A percentile compares a stretch with the other conserved stretches of the same genome.
Conservation (phyloP, 2,113 vertebrate species). For the Suricata suricatta region DNA sequence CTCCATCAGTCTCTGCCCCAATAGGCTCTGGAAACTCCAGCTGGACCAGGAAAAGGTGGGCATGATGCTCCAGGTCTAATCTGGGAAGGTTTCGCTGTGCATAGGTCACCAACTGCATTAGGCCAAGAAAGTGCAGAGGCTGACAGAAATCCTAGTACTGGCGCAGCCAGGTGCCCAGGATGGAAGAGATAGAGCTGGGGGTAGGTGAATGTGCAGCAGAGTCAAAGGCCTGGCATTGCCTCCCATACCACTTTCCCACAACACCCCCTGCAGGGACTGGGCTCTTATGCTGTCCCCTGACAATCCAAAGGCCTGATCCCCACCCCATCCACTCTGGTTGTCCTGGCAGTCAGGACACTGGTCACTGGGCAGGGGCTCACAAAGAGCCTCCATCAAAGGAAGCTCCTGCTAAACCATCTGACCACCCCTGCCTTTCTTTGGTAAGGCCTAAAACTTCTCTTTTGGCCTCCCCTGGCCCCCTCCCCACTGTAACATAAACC, state of each 20-base stretch:
- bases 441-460: not conserved
- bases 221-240: not conserved
- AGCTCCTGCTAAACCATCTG: not conserved
- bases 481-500: not conserved
- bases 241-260: not conserved
- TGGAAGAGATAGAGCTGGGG: no score
- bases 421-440: not conserved
- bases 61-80: no score
- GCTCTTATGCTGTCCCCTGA: not conserved
- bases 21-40: no score
- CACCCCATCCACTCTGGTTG: not conserved
- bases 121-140: no score
- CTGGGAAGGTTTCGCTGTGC: no score
- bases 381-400: not conserved
- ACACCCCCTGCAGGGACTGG: not conserved
- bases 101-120: no score
- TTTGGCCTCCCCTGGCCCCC: not conserved
- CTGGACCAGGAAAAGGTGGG: no score
- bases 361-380: not conserved
- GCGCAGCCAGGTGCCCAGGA: no score
- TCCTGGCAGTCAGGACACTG: not conserved
- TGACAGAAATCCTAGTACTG: no score
- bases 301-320: not conserved
- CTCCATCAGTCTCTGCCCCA: not conserved
- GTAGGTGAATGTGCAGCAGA: not conserved